These are phyloP conservation scores for Subacronicta megacephala DNA, from an alignment of 2,888 invertebrate species.

Conservation along the genomic window DNA sequence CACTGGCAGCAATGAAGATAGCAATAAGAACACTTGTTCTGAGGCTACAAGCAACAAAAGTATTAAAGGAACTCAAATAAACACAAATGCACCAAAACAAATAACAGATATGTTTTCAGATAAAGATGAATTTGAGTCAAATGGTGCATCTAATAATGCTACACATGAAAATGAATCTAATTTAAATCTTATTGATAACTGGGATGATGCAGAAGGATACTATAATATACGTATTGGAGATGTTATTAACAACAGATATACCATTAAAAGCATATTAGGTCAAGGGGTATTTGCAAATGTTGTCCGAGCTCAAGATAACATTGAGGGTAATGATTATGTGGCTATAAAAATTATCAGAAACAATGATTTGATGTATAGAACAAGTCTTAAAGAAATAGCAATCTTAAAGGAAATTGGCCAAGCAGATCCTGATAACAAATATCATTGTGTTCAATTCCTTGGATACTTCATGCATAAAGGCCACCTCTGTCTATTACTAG, in stretches of 20 bases:
- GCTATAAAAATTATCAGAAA: conserved; percentile 99
- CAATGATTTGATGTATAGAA: conserved; percentile 99
- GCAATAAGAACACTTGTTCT: conserved; percentile 31
- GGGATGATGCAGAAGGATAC: conserved; percentile 99
- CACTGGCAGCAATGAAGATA: conserved; percentile 47
- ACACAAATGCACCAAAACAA: conserved; percentile 68
- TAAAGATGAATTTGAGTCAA: conserved; percentile 95
- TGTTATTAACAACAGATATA: conserved; percentile 94
- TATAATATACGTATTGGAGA: conserved; percentile 98
- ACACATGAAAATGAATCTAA: conserved; percentile 89
- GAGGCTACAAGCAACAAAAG: conserved; percentile 36
- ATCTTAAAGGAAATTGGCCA: conserved; percentile 97
- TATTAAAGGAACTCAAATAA: conserved; percentile 23
- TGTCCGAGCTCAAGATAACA: conserved; percentile 96
- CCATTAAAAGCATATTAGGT: conserved; percentile 98
- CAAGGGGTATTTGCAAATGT: conserved; percentile 99
- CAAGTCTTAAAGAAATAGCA: conserved; percentile 98
- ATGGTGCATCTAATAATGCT: conserved; percentile 74
- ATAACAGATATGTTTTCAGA: conserved; percentile 97
- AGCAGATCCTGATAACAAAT: conserved; percentile 98
- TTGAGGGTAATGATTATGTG: conserved; percentile 95
- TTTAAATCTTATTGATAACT: conserved; percentile 98
- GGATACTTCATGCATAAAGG: conserved; percentile 99
- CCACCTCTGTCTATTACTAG: conserved; percentile 99
- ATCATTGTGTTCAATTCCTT: conserved; percentile 96